These are phyloP conservation scores for Trissoscelio sp. DNA, from an alignment of 2,888 invertebrate genomes.

Conservation along the genomic window DNA sequence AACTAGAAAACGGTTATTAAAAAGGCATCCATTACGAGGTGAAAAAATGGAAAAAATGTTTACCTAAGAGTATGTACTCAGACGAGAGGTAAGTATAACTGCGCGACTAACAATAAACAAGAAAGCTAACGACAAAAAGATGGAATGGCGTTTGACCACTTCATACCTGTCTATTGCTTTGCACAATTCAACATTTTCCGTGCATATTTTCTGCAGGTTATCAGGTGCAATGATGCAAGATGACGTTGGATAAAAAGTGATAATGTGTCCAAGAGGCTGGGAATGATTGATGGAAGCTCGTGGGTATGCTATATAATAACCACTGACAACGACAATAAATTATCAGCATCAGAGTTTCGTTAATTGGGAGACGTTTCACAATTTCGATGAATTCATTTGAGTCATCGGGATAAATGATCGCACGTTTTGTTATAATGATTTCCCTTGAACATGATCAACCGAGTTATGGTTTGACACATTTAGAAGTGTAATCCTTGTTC, in stretches of 20 bases:
- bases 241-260: slow-evolving; percentile 37
- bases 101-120: slow-evolving; percentile 30
- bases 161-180: slow-evolving; percentile 20
- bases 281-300: slow-evolving; percentile 47
- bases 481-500: neutral
- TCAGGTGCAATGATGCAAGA: slow-evolving; percentile 39
- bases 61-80: neutral
- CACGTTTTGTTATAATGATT: slow-evolving; percentile 8
- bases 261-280: slow-evolving; percentile 34
- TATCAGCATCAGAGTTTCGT: slow-evolving; percentile 20
- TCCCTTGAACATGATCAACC: no score
- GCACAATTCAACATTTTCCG: slow-evolving; percentile 46
- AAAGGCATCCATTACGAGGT: slow-evolving; percentile 29
- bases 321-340: slow-evolving; percentile 13
- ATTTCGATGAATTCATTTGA: slow-evolving; percentile 30
- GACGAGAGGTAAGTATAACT: slow-evolving; percentile 3
- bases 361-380: slow-evolving; percentile 28
- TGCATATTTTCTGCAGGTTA: slow-evolving; percentile 47
- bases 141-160: slow-evolving; percentile 55
- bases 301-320: slow-evolving; percentile 24
- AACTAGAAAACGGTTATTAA: slow-evolving; percentile 51
- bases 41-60: slow-evolving; percentile 45
- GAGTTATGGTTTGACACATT: neutral
- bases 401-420: slow-evolving; percentile 39
- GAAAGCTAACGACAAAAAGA: slow-evolving; percentile 42